Conservation (phyloP, 2,113 vertebrate genomes). For the Cavia porcellus region DNA sequence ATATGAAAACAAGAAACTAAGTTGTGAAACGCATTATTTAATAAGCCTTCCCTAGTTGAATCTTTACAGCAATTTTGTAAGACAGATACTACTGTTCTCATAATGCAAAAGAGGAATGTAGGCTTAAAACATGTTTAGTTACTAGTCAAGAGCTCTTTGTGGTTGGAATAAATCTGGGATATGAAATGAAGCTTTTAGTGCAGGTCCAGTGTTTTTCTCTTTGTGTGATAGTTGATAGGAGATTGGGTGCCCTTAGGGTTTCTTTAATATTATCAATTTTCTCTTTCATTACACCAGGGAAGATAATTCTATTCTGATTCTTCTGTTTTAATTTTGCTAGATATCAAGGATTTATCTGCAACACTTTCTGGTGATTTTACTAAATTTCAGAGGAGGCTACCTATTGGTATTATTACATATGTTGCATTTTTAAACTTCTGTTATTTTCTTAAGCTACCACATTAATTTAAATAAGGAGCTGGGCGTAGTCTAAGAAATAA, state of each 20-base stretch:
- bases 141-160: neutral
- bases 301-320: neutral
- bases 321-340: neutral
- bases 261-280: neutral
- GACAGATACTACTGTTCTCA: neutral
- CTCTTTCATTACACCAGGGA: neutral
- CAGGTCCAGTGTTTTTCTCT: neutral
- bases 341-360: neutral
- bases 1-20: neutral
- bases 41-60: neutral
- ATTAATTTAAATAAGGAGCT: neutral
- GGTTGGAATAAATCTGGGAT: neutral
- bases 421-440: neutral
- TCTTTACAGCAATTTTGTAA: conserved; percentile 5
- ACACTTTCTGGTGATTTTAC: neutral
- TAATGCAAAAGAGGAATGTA: neutral
- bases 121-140: neutral
- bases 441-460: neutral
- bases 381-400: neutral
- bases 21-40: neutral
- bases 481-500: neutral
- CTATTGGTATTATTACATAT: conserved; percentile 1
- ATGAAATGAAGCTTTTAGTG: neutral
- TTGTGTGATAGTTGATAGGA: neutral
- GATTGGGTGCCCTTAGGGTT: neutral